Evolutionary conservation across 2,888 invertebrate species (phyloP).

Genomic region (Eretmocerus hayati): DNA sequence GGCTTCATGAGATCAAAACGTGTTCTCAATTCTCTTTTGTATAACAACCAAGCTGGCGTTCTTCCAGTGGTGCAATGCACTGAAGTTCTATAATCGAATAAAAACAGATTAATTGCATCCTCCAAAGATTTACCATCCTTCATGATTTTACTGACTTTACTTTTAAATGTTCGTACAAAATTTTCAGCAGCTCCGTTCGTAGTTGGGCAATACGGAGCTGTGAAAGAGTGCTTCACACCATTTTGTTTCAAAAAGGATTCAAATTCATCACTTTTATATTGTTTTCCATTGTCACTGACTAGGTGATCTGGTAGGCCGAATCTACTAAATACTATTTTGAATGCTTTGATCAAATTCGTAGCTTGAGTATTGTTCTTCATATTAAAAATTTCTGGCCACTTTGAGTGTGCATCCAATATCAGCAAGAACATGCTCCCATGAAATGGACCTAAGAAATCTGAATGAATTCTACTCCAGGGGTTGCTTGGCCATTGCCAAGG

Average conservation of each 20-base stretch:
- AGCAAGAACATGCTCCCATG: constrained; percentile 13
- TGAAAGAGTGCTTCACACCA: background rate
- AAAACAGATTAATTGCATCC: constrained; percentile 1
- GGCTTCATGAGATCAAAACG: background rate
- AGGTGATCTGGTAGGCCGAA: no score
- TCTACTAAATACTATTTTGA: background rate
- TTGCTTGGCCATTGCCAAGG: constrained; percentile 19
- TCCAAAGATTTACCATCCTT: background rate
- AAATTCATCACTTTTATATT: background rate
- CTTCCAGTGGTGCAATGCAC: constrained; percentile 1
- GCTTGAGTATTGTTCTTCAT: no score
- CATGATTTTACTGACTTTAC: background rate
- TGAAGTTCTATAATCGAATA: no score
- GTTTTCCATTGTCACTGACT: background rate
- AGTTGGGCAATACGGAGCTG: background rate
- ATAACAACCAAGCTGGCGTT: constrained; percentile 3
- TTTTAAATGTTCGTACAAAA: constrained; percentile 3
- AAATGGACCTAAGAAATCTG: constrained; percentile 25
- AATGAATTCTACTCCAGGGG: constrained; percentile 23
- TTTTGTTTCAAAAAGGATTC: background rate
- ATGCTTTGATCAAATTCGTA: background rate
- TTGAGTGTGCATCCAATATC: constrained; percentile 10
- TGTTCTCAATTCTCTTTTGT: no score
- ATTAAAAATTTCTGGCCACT: no score
- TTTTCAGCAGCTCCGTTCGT: no score